Evolutionary conservation across 2,797 vertebrate genomes (phyloP).

Genomic region (Malurus splendens): DNA sequence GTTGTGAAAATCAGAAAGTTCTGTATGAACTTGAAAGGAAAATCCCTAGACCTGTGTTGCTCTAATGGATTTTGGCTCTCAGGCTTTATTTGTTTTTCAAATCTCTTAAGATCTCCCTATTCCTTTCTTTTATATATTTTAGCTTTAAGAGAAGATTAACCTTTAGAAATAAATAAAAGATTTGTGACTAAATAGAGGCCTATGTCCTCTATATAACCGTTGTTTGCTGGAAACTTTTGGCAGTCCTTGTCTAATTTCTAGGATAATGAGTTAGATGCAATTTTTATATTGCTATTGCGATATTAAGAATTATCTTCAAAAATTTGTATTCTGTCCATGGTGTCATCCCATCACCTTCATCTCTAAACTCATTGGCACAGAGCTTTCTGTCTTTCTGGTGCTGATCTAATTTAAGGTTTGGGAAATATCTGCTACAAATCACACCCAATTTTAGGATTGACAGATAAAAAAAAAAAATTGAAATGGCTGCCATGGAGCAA

Average conservation of each 20-base stretch:
- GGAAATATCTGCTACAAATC: not conserved
- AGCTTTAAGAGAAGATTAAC: not conserved
- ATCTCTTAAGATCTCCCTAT: not conserved
- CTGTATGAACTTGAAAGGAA: not conserved
- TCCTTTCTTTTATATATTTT: not conserved
- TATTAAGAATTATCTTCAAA: not conserved
- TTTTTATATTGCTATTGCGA: not conserved
- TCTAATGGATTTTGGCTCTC: not conserved
- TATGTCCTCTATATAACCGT: not conserved
- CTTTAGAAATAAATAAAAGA: not conserved
- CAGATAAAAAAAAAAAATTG: not conserved
- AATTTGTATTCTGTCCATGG: not conserved
- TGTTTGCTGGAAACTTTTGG: not conserved
- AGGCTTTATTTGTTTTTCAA: not conserved
- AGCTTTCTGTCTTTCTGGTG: not conserved
- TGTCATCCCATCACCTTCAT: not conserved
- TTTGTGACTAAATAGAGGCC: not conserved
- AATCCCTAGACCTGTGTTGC: not conserved
- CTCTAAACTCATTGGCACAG: not conserved
- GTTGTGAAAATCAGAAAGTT: not conserved
- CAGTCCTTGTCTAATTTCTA: not conserved
- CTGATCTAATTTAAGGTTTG: not conserved
- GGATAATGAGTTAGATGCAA: not conserved
- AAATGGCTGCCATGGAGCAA: not conserved
- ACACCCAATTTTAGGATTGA: not conserved